Percentiles rank a stretch among this genome's conserved stretches.
These are phyloP conservation scores for Aleiodes alternator DNA, from an alignment of 2,888 invertebrate genomes.

Conservation along the genomic window DNA sequence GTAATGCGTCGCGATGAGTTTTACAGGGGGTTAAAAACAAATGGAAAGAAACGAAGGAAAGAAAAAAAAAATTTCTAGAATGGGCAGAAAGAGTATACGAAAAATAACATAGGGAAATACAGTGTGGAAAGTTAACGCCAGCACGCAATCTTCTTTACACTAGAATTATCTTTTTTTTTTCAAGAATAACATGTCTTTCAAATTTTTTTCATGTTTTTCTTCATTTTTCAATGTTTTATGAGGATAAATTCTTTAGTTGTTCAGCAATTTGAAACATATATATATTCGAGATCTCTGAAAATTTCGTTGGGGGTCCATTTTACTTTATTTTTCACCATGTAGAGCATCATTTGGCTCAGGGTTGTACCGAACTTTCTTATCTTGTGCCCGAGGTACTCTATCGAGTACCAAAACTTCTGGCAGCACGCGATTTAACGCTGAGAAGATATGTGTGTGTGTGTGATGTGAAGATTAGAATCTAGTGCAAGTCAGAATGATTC, in stretches of 20 bases:
- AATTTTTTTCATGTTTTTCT: no score
- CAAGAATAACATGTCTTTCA: no score
- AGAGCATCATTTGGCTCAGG: slow-evolving; percentile 34
- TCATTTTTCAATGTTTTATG: no score
- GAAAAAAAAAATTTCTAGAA: neutral
- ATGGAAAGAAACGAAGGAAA: neutral
- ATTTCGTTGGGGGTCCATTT: neutral
- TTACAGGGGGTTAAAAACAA: slow-evolving; percentile 1
- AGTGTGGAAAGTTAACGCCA: slow-evolving; percentile 52
- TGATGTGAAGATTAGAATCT: slow-evolving; percentile 29
- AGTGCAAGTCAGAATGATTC: slow-evolving; percentile 11
- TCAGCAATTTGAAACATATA: no score
- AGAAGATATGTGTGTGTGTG: slow-evolving; percentile 33
- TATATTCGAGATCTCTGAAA: no score
- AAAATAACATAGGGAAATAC: no score
- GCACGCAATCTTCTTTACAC: slow-evolving; percentile 49
- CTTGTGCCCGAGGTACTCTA: slow-evolving; percentile 16
- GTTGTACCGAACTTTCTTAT: slow-evolving; percentile 46
- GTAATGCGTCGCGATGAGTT: slow-evolving; percentile 69
- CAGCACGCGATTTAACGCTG: slow-evolving; percentile 37
- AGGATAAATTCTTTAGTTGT: neutral
- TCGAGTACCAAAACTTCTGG: slow-evolving; percentile 35
- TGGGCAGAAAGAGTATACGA: neutral
- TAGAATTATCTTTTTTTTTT: no score
- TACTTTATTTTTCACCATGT: slow-evolving; percentile 1